phyloP scores from a whole-genome alignment of 2,888 invertebrate genomes.

The Nysson spinosus region DNA sequence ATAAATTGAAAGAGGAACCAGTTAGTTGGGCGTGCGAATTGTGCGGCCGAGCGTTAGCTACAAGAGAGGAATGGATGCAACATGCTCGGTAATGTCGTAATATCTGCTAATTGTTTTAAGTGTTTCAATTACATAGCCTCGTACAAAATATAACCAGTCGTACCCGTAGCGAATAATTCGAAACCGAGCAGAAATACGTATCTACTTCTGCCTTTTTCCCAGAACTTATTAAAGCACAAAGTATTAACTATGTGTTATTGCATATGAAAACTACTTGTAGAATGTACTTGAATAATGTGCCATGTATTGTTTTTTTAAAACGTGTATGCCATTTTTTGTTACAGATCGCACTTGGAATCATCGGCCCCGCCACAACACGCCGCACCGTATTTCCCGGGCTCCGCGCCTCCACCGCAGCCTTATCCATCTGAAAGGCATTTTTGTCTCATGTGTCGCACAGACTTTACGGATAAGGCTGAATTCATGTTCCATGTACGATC shows the following conservation, averaged over 20 bases:
- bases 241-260: too few species aligned
- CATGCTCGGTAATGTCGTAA: slow-evolving; percentile 81
- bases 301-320: not conserved
- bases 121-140: not conserved
- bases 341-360: slow-evolving; percentile 72
- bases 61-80: slow-evolving; percentile 87
- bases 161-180: too few species aligned
- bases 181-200: too few species aligned
- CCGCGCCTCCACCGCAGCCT: slow-evolving; percentile 71
- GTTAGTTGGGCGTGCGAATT: slow-evolving; percentile 87
- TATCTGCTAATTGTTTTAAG: not conserved
- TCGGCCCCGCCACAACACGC: slow-evolving; percentile 74
- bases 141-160: too few species aligned
- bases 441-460: slow-evolving; percentile 83
- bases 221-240: too few species aligned
- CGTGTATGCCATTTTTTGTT: not conserved
- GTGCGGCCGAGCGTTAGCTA: slow-evolving; percentile 85
- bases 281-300: not conserved
- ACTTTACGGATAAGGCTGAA: slow-evolving; percentile 83
- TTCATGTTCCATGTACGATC: slow-evolving; percentile 85
- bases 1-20: slow-evolving; percentile 73
- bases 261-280: too few species aligned
- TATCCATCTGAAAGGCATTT: slow-evolving; percentile 77
- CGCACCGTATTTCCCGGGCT: slow-evolving; percentile 74
- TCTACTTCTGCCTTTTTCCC: too few species aligned